Evolutionary conservation across 2,888 invertebrate genomes (phyloP).

Genomic region (Tachina lurida): DNA sequence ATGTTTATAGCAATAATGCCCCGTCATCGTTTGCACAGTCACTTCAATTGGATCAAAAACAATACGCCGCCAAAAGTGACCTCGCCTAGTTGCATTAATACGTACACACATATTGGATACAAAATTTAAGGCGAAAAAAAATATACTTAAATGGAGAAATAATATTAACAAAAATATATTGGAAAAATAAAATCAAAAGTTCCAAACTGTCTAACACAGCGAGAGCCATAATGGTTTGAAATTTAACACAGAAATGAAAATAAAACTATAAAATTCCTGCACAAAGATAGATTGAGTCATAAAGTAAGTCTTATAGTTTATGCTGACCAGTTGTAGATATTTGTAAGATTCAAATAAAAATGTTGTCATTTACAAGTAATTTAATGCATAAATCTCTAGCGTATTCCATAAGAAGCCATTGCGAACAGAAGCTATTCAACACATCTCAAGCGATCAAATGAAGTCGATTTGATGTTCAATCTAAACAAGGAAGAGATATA

Average conservation of each 20-base stretch:
- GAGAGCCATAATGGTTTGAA: constrained; percentile 51
- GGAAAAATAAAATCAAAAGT: constrained; percentile 68
- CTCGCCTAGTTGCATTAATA: constrained; percentile 69
- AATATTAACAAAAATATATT: constrained; percentile 34
- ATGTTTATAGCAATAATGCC: constrained; percentile 58
- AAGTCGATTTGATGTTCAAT: too few relatives aligned
- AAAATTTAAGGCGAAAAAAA: constrained; percentile 33
- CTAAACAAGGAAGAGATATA: too few relatives aligned
- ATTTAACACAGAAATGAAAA: constrained; percentile 36
- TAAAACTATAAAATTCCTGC: constrained; percentile 35
- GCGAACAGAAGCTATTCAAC: too few relatives aligned
- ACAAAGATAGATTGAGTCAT: constrained; percentile 47
- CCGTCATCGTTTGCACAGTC: constrained; percentile 71
- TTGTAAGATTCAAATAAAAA: background rate
- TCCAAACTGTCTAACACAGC: constrained; percentile 72
- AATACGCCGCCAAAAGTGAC: constrained; percentile 68
- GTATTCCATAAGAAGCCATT: background rate
- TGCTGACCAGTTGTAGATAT: background rate
- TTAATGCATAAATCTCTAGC: background rate
- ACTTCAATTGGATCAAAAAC: constrained; percentile 72
- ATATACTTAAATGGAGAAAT: constrained; percentile 44
- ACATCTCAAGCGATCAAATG: too few relatives aligned
- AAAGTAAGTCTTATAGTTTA: background rate
- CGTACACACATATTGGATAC: constrained; percentile 45
- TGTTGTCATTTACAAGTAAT: background rate